Conservation (phyloP, 2,113 vertebrate species). For the Nerophis ophidion region DNA sequence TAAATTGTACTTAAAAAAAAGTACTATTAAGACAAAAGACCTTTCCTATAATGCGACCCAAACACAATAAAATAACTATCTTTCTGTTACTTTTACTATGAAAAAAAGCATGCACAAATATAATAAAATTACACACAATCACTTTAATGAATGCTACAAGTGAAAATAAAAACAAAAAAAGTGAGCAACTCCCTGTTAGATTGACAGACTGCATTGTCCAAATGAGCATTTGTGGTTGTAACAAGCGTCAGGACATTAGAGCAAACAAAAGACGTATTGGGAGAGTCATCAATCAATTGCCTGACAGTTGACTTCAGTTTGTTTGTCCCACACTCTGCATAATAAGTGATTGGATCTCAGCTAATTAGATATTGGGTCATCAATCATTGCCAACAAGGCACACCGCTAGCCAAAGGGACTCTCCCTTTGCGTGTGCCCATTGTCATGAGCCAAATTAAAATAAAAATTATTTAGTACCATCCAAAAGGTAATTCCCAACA, state of each 20-base stretch:
- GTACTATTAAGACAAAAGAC: too few relatives aligned
- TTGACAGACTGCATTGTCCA: slow-evolving; percentile 92
- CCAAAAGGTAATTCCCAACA: slow-evolving; percentile 76
- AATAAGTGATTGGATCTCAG: slow-evolving; percentile 99
- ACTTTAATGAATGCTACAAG: slow-evolving; percentile 59
- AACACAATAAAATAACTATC: slow-evolving; percentile 71
- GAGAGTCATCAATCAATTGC: slow-evolving; percentile 93
- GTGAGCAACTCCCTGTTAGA: slow-evolving; percentile 70
- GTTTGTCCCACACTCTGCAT: slow-evolving; percentile 99
- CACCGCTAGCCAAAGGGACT: slow-evolving; percentile 70
- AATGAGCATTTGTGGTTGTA: slow-evolving; percentile 91
- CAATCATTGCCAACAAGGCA: slow-evolving; percentile 99
- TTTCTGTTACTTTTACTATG: slow-evolving; percentile 60
- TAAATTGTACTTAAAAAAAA: not conserved
- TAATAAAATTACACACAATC: slow-evolving; percentile 22
- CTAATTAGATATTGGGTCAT: slow-evolving; percentile 99
- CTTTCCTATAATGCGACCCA: slow-evolving; percentile 37
- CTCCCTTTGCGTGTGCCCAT: slow-evolving; percentile 63
- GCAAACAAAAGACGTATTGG: slow-evolving; percentile 91
- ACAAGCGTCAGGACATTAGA: slow-evolving; percentile 96
- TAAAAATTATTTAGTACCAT: slow-evolving; percentile 69
- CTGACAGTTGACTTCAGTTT: slow-evolving; percentile 97
- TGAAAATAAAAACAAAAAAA: slow-evolving; percentile 33
- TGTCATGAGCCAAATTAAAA: slow-evolving; percentile 68
- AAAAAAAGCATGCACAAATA: slow-evolving; percentile 15